These are phyloP conservation scores for Apotomis capreana DNA, from an alignment of 2,888 invertebrate species.

Conservation along the genomic window DNA sequence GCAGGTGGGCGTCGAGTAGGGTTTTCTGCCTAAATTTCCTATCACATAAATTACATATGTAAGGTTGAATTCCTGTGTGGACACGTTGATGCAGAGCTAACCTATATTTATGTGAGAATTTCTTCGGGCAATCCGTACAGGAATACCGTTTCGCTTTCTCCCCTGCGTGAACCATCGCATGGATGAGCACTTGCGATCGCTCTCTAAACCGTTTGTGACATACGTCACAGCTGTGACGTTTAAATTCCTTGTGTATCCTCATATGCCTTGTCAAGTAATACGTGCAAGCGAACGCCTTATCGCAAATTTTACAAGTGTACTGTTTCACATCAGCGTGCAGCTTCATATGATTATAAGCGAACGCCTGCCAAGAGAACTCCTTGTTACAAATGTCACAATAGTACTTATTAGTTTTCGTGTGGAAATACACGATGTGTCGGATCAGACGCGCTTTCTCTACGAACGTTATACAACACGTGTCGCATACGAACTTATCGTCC, in stretches of 20 bases:
- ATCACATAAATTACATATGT: neutral
- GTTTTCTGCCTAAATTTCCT: neutral
- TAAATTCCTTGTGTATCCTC: neutral
- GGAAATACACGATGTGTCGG: constrained; percentile 1
- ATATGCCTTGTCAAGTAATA: neutral
- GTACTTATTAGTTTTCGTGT: neutral
- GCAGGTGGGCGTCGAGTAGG: neutral
- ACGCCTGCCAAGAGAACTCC: neutral
- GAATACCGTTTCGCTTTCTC: constrained; percentile 8
- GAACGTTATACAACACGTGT: neutral
- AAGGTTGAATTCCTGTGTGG: neutral
- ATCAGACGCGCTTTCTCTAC: neutral
- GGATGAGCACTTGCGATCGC: neutral
- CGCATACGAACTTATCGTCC: neutral
- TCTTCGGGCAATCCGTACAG: constrained; percentile 7
- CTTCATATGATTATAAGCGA: neutral
- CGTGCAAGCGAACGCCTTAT: neutral
- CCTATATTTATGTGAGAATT: constrained; percentile 9
- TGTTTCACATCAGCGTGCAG: neutral
- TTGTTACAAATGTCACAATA: constrained; percentile 5
- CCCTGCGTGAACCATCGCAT: constrained; percentile 9
- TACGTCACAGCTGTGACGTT: neutral
- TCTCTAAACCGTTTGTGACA: neutral
- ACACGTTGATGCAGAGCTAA: constrained; percentile 2
- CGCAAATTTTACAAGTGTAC: neutral